Percentiles rank a stretch among this genome's conserved stretches.
phyloP scores from a whole-genome alignment of 2,113 vertebrate genomes.

The Sigmodon hispidus region DNA sequence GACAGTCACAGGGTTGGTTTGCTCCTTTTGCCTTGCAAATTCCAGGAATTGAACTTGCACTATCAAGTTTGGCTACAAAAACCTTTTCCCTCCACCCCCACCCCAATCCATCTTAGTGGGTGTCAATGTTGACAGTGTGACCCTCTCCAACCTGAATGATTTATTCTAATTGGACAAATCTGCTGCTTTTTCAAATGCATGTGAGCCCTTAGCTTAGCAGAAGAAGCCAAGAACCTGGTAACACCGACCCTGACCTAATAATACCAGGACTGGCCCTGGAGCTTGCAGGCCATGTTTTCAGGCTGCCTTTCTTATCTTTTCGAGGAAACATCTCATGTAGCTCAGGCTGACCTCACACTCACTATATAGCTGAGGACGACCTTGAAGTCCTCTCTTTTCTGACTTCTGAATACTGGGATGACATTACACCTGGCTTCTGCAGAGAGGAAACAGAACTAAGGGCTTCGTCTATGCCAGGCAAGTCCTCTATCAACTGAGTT shows the following conservation, averaged over 20 bases:
- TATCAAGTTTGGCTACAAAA: too few species aligned
- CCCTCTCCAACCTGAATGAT: neutral
- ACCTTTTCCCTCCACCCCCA: too few species aligned
- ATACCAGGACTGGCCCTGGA: neutral
- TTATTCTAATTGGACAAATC: neutral
- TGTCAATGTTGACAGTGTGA: neutral
- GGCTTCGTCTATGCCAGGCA: too few species aligned
- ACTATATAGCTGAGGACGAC: neutral
- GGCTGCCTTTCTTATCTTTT: neutral
- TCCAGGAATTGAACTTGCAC: neutral
- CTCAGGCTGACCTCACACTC: too few species aligned
- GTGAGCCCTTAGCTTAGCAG: neutral
- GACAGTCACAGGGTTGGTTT: neutral
- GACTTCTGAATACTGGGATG: neutral
- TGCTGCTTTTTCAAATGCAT: neutral
- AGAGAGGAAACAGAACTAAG: neutral
- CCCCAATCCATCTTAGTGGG: neutral
- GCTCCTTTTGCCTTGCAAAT: neutral
- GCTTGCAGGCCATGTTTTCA: too few species aligned
- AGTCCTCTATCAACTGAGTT: neutral
- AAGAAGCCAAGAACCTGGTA: neutral
- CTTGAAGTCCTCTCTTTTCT: too few species aligned
- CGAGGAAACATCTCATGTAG: neutral
- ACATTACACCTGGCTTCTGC: fast-evolving
- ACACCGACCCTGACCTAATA: neutral